These are phyloP conservation scores for Drosophila pseudotakahashii DNA, from an alignment of 2,888 invertebrate species.

Conservation along the genomic window DNA sequence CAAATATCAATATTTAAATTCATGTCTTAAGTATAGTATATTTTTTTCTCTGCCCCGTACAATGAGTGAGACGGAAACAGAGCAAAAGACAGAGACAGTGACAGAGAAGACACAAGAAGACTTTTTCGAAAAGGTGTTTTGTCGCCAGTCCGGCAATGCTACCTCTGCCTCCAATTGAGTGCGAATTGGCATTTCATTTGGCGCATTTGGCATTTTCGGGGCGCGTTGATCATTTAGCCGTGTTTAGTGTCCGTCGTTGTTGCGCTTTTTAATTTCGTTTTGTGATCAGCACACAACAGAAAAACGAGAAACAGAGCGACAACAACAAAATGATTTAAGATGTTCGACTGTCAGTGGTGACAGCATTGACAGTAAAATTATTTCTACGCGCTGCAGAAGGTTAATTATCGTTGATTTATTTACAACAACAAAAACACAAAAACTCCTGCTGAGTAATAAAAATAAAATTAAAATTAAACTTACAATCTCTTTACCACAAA, in stretches of 20 bases:
- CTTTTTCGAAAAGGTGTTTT: constrained; percentile 64
- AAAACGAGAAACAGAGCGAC: constrained; percentile 10
- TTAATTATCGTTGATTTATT: constrained; percentile 79
- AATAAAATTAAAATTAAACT: constrained; percentile 24
- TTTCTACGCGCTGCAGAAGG: constrained; percentile 74
- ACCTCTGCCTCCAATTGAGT: constrained; percentile 50
- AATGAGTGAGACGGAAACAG: neutral
- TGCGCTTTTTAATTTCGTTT: constrained; percentile 74
- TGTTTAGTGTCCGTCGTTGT: constrained; percentile 71
- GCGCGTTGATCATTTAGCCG: constrained; percentile 71
- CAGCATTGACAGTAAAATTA: constrained; percentile 79
- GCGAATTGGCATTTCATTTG: constrained; percentile 76
- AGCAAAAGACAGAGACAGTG: neutral
- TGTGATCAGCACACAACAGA: constrained; percentile 36
- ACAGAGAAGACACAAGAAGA: neutral
- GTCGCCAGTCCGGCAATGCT: constrained; percentile 51
- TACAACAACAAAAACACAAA: constrained; percentile 63
- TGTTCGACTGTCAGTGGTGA: constrained; percentile 77
- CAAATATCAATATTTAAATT: no score
- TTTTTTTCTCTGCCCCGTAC: neutral
- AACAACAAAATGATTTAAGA: constrained; percentile 76
- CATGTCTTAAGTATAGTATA: neutral
- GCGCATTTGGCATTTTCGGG: constrained; percentile 76
- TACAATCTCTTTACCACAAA: constrained; percentile 1
- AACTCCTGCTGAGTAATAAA: constrained; percentile 26